These are phyloP conservation scores for Aporophyla lueneburgensis DNA, from an alignment of 2,888 invertebrate genomes.

Conservation along the genomic window DNA sequence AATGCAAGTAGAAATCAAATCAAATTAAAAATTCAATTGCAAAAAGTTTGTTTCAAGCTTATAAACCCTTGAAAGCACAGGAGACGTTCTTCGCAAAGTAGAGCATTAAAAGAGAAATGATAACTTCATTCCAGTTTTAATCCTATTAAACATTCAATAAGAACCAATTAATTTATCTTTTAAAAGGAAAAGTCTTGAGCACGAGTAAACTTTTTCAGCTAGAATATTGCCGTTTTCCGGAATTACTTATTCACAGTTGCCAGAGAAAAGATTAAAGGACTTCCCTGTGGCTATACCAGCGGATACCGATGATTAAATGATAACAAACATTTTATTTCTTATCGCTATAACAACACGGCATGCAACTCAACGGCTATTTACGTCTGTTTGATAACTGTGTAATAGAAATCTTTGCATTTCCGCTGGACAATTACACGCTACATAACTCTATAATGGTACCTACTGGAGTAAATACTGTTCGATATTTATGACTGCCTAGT, in stretches of 20 bases:
- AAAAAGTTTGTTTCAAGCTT: slow-evolving; percentile 31
- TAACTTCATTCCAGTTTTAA: slow-evolving; percentile 55
- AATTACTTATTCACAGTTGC: slow-evolving; percentile 43
- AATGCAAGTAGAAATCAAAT: slow-evolving; percentile 10
- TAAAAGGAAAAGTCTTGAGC: slow-evolving; percentile 43
- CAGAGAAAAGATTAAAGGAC: slow-evolving; percentile 38
- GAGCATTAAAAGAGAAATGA: slow-evolving; percentile 39
- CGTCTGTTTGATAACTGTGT: slow-evolving; percentile 61
- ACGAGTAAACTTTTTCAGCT: slow-evolving; percentile 25
- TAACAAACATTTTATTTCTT: slow-evolving; percentile 67
- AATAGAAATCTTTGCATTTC: slow-evolving; percentile 64
- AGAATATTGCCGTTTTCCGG: slow-evolving; percentile 37
- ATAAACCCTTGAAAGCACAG: slow-evolving; percentile 11
- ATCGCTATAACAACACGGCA: slow-evolving; percentile 57
- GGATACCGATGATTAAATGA: slow-evolving; percentile 68
- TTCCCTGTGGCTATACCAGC: slow-evolving; percentile 49
- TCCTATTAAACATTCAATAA: slow-evolving; percentile 55
- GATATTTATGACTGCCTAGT: slow-evolving; percentile 47
- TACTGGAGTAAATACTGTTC: slow-evolving; percentile 31
- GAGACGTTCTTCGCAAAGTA: slow-evolving; percentile 21
- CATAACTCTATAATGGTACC: slow-evolving; percentile 46
- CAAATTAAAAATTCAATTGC: slow-evolving; percentile 25
- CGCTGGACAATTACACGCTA: slow-evolving; percentile 55
- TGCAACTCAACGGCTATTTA: slow-evolving; percentile 60
- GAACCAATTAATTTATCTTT: slow-evolving; percentile 57